Evolutionary conservation across 1,140 invertebrate genomes (phyloP).

Genomic region (Drosophila orena): DNA sequence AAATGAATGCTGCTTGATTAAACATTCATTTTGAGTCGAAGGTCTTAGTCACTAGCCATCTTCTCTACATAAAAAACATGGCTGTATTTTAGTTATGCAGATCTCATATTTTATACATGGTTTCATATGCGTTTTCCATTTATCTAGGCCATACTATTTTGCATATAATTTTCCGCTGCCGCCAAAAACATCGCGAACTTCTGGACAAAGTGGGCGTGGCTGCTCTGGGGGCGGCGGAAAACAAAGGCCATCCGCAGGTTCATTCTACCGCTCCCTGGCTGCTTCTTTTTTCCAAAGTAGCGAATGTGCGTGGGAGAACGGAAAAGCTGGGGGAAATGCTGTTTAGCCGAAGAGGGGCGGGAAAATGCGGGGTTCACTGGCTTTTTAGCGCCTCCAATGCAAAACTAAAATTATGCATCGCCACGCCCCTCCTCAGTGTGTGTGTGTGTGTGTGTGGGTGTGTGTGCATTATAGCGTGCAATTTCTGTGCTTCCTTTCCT

Average conservation of each 20-base stretch:
- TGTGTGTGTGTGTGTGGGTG: background rate
- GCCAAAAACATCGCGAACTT: slow-evolving; percentile 9
- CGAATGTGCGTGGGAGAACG: slow-evolving; percentile 64
- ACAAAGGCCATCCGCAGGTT: slow-evolving; percentile 13
- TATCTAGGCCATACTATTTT: background rate
- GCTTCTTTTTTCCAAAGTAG: slow-evolving; percentile 2
- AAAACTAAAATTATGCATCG: slow-evolving; percentile 78
- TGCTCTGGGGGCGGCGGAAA: background rate
- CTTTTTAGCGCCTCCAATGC: slow-evolving; percentile 69
- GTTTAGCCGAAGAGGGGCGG: slow-evolving; percentile 42
- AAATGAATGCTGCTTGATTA: too few relatives aligned
- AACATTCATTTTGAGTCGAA: too few relatives aligned
- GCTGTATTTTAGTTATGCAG: too few relatives aligned
- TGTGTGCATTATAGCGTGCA: slow-evolving; percentile 78
- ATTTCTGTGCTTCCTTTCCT: slow-evolving; percentile 61
- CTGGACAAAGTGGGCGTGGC: slow-evolving; percentile 3
- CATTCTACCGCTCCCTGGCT: slow-evolving; percentile 1
- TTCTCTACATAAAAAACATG: too few relatives aligned
- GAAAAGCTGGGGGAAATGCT: slow-evolving; percentile 24
- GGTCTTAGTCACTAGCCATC: too few relatives aligned
- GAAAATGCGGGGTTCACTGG: slow-evolving; percentile 35
- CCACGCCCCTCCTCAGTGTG: slow-evolving; percentile 49
- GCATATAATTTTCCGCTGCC: background rate
- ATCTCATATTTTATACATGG: too few relatives aligned
- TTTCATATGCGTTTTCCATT: background rate